phyloP scores from a whole-genome alignment of 2,113 vertebrate genomes.

The Halcyon malimbica region DNA sequence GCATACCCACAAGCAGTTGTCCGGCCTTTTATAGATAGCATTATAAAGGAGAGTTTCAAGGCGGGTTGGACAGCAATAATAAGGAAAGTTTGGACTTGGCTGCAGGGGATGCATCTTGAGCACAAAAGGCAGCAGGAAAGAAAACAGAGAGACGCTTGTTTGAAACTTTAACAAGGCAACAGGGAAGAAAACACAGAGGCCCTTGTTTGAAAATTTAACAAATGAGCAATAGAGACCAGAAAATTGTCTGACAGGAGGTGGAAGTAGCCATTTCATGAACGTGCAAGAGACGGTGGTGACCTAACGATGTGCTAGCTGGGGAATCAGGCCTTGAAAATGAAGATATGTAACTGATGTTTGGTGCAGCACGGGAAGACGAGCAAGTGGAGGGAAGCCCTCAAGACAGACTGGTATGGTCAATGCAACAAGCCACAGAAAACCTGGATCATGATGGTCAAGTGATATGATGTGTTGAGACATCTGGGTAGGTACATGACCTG shows the following conservation, averaged over 20 bases:
- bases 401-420: not conserved
- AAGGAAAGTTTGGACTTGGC: slow-evolving; percentile 39
- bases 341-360: not conserved
- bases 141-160: slow-evolving; percentile 47
- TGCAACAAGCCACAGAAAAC: not conserved
- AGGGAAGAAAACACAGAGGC: slow-evolving; percentile 18
- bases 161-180: slow-evolving; percentile 5
- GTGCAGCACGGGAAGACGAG: not conserved
- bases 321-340: not conserved
- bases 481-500: not conserved
- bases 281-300: not conserved
- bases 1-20: not conserved
- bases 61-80: not conserved
- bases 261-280: not conserved
- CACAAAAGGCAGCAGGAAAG: slow-evolving; percentile 8
- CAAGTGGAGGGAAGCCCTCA: not conserved
- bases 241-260: not conserved
- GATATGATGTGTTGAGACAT: not conserved
- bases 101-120: slow-evolving; percentile 32
- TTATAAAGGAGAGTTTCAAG: slow-evolving; percentile 12
- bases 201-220: slow-evolving; percentile 29
- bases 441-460: not conserved
- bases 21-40: not conserved
- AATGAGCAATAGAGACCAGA: not conserved
- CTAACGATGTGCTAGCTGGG: not conserved